Base-by-base conservation (phyloP, 2,113 vertebrate genomes). In the Takifugu flavidus region DNA sequence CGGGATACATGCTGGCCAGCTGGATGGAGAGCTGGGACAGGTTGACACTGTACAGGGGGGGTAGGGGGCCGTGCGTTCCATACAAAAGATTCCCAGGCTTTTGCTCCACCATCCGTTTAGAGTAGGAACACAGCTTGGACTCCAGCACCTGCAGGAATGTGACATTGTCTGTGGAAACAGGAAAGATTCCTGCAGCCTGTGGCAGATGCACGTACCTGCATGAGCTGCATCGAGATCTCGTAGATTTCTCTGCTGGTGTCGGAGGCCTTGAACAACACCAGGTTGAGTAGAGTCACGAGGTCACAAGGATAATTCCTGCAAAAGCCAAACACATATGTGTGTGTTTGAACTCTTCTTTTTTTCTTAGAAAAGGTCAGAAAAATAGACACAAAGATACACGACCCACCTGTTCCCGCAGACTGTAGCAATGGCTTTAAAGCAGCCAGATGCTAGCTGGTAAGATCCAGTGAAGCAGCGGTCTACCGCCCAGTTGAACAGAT, bases 401-500 rank as follows among this genome's bases (percentile, higher is more conserved):
- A 11, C 55, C 12, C 85, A 98, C 97, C 96, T 97, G 94, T 93
- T 99, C 58, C 96, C 95, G 53, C 96, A 99, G 62, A 98, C 96
- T 28, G 95, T 98, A 28, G 96, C 97, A 56, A 99, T 99, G 75
- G 97, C 97, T 86, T 96, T 99, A 86, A 99, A 99, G 84, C 96
- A 99, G 60, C 97, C 96, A 4, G 96, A 98, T 0, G 96, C 95
- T 53, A 99, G 91, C 67, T 98, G 96, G 79, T 97, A 95, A 51
- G 97, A 96, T 26, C 96, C 97, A 10, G 96, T 98, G 75, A 98
- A 99, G 88, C 97, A 99, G 29, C 96, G 92, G 77, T 98, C 96
- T 73, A 99, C 97, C 2, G 97, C 96, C 97, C 97, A 99, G 67
- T 98, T 98, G 82, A 99, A 98, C 67, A 99, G 93, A 74, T 98